Base-by-base conservation (phyloP, 2,113 vertebrate genomes). In the Penelope pileata region DNA sequence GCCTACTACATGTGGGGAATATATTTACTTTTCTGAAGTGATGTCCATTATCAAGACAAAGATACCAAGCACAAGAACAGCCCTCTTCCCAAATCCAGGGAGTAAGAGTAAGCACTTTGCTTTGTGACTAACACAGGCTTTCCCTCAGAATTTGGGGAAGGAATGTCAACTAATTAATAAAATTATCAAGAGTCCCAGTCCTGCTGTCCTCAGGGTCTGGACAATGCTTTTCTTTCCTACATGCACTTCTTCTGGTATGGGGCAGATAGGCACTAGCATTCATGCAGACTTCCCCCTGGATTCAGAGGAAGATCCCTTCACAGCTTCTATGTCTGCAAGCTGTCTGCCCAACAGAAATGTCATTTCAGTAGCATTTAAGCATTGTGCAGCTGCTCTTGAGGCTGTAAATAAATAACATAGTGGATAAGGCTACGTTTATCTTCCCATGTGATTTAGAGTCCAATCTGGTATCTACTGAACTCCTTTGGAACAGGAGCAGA, bases 351-450 rank as follows among this genome's bases (percentile, higher is more conserved):
- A 83, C 76, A 96, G 79, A 96, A 95, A 94, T 90, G 83, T 86
- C 51, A 93, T 90, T 96, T 86, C 83, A 64, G 76, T 94, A 83
- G 68, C 85, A 81, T 93, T 76, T 95, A 93, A 96, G 77, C 90
- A 64, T 90, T 90, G 72, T 90, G 60, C 79, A 94, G 87, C 88
- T 95, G 88, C 79, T 96, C 85, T 38, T 90, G 64, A 91, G 83
- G 84, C 80, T 91, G 86, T 95, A 93, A 90, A 96, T 95, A 96
- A 95, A 88, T 91, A 90, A 91, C 85, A 5, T 68, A 8, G 5
- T 78, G 34, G 72, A 86, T 90, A 88, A 95, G 60, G 76, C 79
- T 86, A 50, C 15, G 22, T 93, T 77, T 86, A 88, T 81, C 76
- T 95, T 90, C 89, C 79, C 42, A 3, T 83, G 75, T 94, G 82